Percentiles rank a stretch among this genome's conserved stretches.
These are phyloP conservation scores for Dione juno DNA, from an alignment of 2,888 invertebrate genomes.

Conservation along the genomic window DNA sequence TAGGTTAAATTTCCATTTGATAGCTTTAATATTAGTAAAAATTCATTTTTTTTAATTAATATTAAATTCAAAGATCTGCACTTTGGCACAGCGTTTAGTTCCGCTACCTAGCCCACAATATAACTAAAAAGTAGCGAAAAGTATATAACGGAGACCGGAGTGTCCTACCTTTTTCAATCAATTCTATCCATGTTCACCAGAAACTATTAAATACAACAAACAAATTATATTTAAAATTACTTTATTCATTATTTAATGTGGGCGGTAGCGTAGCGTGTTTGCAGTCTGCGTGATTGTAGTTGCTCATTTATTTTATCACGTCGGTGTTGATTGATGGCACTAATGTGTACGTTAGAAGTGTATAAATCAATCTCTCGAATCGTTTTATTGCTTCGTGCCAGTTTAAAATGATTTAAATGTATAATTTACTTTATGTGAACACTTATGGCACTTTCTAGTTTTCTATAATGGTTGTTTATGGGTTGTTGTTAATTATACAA, in stretches of 20 bases:
- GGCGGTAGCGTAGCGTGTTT: constrained; percentile 61
- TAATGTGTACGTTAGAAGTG: constrained; percentile 71
- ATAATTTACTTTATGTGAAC: constrained; percentile 58
- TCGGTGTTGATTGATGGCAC: constrained; percentile 73
- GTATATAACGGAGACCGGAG: background rate
- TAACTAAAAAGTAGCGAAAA: background rate
- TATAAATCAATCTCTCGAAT: constrained; percentile 74
- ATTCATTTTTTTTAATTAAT: too few relatives aligned
- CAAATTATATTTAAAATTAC: constrained; percentile 65
- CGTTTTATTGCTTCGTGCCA: constrained; percentile 63
- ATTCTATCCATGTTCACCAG: background rate
- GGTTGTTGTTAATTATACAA: constrained; percentile 11
- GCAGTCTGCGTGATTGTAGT: constrained; percentile 63
- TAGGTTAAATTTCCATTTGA: background rate
- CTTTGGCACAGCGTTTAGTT: background rate
- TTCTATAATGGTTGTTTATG: constrained; percentile 21
- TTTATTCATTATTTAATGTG: constrained; percentile 67
- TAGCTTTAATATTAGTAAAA: background rate
- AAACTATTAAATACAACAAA: too few relatives aligned
- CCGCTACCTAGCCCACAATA: background rate
- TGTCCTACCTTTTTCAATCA: background rate
- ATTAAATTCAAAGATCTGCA: too few relatives aligned
- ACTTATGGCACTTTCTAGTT: constrained; percentile 41
- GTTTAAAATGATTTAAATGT: constrained; percentile 51
- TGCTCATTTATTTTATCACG: constrained; percentile 64